Evolutionary conservation across 2,113 vertebrate species (phyloP).

Genomic region (Tricholaema leucomelas): DNA sequence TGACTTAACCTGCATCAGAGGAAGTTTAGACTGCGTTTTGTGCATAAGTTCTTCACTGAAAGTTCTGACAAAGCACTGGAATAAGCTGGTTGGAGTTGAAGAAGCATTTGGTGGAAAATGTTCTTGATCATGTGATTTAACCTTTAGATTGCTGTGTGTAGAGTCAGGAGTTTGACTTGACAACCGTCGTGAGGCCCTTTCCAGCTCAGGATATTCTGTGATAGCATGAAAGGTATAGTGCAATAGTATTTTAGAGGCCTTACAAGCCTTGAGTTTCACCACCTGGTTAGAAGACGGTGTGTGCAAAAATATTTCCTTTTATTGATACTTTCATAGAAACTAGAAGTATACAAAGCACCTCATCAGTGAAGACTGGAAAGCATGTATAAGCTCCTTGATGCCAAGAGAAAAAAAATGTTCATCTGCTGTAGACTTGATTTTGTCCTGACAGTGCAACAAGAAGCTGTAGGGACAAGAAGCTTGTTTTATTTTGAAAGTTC

Average conservation of each 20-base stretch:
- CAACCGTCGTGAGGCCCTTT: no score
- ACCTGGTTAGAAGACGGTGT: not conserved
- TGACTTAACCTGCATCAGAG: not conserved
- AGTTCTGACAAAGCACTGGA: not conserved
- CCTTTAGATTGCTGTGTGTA: not conserved
- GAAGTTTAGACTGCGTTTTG: not conserved
- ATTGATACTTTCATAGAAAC: not conserved
- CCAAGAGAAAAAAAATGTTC: not conserved
- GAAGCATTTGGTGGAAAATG: accelerated
- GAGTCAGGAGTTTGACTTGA: not conserved
- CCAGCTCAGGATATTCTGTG: no score
- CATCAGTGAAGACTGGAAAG: not conserved
- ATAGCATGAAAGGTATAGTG: not conserved
- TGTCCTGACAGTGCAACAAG: not conserved
- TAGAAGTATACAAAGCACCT: not conserved
- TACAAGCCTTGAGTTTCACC: not conserved
- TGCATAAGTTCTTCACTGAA: not conserved
- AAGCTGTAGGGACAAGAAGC: not conserved
- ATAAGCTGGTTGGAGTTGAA: not conserved
- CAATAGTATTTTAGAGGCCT: not conserved
- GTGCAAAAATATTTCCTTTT: not conserved
- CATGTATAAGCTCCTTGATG: not conserved
- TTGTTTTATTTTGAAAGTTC: not conserved
- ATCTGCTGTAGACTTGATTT: not conserved
- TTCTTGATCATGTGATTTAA: not conserved